phyloP scores from a whole-genome alignment of 2,113 vertebrate species.

The Sturnus vulgaris region DNA sequence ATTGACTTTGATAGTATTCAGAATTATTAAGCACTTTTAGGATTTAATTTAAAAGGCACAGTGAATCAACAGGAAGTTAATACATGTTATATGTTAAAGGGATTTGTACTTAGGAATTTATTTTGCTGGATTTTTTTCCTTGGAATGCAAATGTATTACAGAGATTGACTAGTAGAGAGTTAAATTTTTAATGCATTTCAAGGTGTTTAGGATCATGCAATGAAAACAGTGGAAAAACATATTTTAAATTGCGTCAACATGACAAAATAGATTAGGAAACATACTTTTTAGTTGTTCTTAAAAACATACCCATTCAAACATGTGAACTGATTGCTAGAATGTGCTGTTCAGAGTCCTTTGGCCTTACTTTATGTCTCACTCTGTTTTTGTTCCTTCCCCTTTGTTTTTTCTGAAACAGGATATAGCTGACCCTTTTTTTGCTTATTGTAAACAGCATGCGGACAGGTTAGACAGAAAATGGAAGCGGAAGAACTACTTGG shows the following conservation, averaged over 20 bases:
- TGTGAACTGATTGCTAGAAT: neutral
- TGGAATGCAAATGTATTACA: neutral
- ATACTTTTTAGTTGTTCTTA: neutral
- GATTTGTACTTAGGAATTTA: neutral
- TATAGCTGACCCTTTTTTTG: conserved; percentile 99
- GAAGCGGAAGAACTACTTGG: conserved; percentile 98
- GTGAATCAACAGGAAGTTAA: neutral
- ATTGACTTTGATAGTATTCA: neutral
- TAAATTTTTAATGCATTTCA: neutral
- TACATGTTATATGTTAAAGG: neutral
- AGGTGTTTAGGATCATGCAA: fast-evolving
- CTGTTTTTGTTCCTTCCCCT: neutral
- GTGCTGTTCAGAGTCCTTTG: neutral
- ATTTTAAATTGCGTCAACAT: neutral
- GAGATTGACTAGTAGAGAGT: neutral
- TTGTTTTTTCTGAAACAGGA: conserved; percentile 77
- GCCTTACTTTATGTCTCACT: neutral
- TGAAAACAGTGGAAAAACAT: neutral
- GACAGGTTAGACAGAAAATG: conserved; percentile 99
- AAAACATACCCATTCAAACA: neutral
- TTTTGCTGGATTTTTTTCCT: neutral
- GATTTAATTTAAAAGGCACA: neutral
- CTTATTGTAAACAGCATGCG: conserved; percentile 98
- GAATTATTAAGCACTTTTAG: neutral
- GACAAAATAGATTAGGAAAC: neutral